phyloP scores from a whole-genome alignment of 2,888 invertebrate genomes.

The Chirona hameri region DNA sequence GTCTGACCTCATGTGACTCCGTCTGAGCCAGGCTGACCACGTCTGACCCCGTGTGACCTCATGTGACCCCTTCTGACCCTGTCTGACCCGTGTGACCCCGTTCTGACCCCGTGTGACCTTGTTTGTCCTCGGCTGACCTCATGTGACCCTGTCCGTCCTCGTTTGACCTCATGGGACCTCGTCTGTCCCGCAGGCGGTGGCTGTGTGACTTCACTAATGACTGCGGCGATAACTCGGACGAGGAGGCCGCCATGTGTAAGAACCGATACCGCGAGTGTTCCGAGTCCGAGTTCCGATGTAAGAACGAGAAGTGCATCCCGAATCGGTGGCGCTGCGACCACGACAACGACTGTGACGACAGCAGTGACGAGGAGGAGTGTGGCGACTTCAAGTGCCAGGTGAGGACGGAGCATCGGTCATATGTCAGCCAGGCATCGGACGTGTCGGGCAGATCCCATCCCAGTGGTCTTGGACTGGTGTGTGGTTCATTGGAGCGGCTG shows the following conservation, averaged over 20 bases:
- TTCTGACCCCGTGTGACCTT: not conserved
- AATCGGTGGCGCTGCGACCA: slow-evolving; percentile 89
- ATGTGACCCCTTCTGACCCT: not conserved
- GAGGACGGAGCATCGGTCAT: not conserved
- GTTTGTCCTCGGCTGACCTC: not conserved
- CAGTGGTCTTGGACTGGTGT: too few relatives aligned
- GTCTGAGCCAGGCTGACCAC: too few relatives aligned
- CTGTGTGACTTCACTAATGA: slow-evolving; percentile 95
- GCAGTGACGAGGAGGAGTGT: slow-evolving; percentile 82
- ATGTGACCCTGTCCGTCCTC: not conserved
- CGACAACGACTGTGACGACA: slow-evolving; percentile 95
- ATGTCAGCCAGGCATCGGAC: too few relatives aligned
- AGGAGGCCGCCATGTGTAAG: slow-evolving; percentile 68
- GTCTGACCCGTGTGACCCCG: not conserved
- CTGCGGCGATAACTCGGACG: slow-evolving; percentile 90
- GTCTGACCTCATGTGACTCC: too few relatives aligned
- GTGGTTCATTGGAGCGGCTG: too few relatives aligned
- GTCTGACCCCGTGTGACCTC: too few relatives aligned
- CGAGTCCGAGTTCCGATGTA: slow-evolving; percentile 85
- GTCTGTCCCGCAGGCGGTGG: slow-evolving; percentile 61
- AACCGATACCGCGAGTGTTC: slow-evolving; percentile 86
- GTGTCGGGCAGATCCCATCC: too few relatives aligned
- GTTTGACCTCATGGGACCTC: not conserved
- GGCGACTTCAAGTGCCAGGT: slow-evolving; percentile 75
- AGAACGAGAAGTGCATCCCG: slow-evolving; percentile 85